Evolutionary conservation across 2,888 invertebrate genomes (phyloP), one percentile per base, ranked within the genome.

Genomic region (Drosophila neotestacea): DNA sequence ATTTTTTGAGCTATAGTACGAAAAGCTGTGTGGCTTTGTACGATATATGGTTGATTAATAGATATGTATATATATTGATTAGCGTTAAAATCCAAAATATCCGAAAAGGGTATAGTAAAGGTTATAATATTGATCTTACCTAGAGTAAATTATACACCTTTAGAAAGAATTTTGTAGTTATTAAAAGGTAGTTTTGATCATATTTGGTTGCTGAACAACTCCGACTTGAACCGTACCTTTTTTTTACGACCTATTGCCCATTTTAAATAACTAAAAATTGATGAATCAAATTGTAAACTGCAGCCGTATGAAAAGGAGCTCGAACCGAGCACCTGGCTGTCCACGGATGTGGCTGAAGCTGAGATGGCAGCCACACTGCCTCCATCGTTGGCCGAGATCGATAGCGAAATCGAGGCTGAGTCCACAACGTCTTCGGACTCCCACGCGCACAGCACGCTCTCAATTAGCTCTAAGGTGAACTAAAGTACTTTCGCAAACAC

Each of bases 391-490:
- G 58, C 58, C 47, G 63, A 56, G 55, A 61, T 61, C 46, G 56
- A 56, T 56, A 56, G 46, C 76, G 79, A 75, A 32, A 55, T 67
- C 56, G 82, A 70, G 27, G 34, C 70, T 51, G 86, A 83, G 65
- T 72, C 73, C 38, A 79, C 74, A 41, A 78, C 78, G 66, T 28
- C 47, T n/a, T 59, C 66, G 28, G 44, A 44, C 44, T 52, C 65
- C 44, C 67, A 66, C 51, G 51, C 44, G 59, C 81, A 73, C 71
- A 70, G 73, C 71, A 77, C 74, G 75, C 70, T 69, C 60, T 79
- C 75, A 59, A 71, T 80, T 88, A 86, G 87, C 55, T 55, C 67
- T 70, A 83, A 83, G 83, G 88, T 83, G 83, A 83, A 83, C 77
- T 60, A 63, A 55, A 10, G 32, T 32, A 55, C 48, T 56, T 70